Conservation (phyloP, 2,797 vertebrate species). For the Bradypus variegatus region DNA sequence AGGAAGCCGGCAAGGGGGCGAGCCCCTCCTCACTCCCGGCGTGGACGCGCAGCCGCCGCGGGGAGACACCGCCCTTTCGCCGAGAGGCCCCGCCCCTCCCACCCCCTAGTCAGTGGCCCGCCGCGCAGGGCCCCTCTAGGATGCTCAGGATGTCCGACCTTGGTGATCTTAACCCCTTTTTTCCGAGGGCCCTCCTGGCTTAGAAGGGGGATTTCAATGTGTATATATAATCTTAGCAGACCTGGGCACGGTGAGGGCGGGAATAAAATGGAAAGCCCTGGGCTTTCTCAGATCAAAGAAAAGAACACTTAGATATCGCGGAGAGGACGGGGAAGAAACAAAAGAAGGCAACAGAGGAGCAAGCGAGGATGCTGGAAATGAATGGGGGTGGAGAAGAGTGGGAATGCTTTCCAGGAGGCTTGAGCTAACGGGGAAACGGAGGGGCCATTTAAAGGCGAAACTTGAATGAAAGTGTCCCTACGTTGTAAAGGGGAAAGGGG, state of each 20-base stretch:
- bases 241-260: no score
- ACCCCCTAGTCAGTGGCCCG: background rate
- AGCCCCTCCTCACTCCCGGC: no score
- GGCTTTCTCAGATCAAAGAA: background rate
- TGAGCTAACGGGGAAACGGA: background rate
- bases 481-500: background rate
- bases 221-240: background rate
- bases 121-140: background rate
- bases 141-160: background rate
- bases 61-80: background rate
- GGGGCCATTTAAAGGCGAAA: no score
- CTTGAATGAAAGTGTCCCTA: background rate
- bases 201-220: background rate
- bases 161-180: background rate
- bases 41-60: background rate
- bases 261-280: background rate
- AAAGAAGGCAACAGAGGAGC: background rate
- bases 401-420: background rate
- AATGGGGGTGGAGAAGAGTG: background rate
- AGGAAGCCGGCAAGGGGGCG: accelerated
- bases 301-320: background rate
- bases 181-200: accelerated
- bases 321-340: background rate
- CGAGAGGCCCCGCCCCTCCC: background rate
- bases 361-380: background rate